Evolutionary conservation across 2,113 vertebrate genomes (phyloP), one percentile per base, ranked within the genome.

Genomic region (Diphyllodes magnificus): DNA sequence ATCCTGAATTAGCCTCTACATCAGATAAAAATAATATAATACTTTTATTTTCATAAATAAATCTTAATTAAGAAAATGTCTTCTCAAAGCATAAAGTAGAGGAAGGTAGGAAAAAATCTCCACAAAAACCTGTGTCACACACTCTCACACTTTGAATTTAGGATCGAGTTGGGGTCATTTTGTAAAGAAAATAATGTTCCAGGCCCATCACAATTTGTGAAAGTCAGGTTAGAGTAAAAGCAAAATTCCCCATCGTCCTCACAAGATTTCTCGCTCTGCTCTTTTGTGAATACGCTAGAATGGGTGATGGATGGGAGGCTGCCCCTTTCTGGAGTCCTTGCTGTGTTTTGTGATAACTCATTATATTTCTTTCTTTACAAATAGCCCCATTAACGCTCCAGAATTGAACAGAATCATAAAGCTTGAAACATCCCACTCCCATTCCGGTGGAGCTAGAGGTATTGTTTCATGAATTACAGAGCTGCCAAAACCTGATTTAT

Each of bases 291-390:
- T 97, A 96, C 61, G 35, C 96, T 97, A 96, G 97, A 97, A 97
- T 81, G 96, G 97, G 96, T 98, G 97, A 98, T 97, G 96, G 97
- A 98, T 98, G 97, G 93, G 86, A 96, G 84, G 93, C 72, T 97
- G 97, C 96, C 23, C 88, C 95, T 97, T 96, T 98, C 96, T 96
- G 45, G 97, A 97, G 97, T 97, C 96, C 98, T 98, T 95, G 97
- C 98, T 98, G 98, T 93, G 97, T 96, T 98, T 96, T 97, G 97
- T 98, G 98, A 98, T 98, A 98, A 98, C 97, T 98, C 98, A 98
- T 98, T 98, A 98, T 98, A 98, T 98, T 98, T 98, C 97, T 98
- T 97, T 97, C 97, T 97, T 98, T 98, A 98, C 97, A 98, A 98
- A 98, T 98, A 98, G 98, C 97, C 97, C 97, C 96, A 98, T 98